Base-by-base conservation (phyloP, 2,113 vertebrate species). In the Odontesthes bonariensis region DNA sequence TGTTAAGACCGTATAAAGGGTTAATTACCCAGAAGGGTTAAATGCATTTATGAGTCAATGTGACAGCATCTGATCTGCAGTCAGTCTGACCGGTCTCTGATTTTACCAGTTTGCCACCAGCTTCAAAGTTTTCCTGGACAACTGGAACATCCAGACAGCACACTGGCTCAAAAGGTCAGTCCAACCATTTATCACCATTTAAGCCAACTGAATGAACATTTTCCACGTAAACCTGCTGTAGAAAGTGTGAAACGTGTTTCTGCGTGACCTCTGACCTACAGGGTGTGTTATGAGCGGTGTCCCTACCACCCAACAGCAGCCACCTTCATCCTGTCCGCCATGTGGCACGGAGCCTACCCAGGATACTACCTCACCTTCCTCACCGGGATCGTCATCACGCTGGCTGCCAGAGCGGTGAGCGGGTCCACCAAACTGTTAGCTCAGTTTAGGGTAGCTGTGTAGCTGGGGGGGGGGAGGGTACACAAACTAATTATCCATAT, bases 101-200 rank as follows among this genome's bases (percentile, higher is more conserved):
- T 54, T 82, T 56, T 94, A 92, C 44, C 94, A 98, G 97, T 94
- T 95, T 86, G 96, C 97, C 54, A 98, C 97, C 73, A 98, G 96
- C 91, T 98, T 98, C 93, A 98, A 98, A 91, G 95, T 98, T 92
- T 98, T 98, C 91, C 95, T 98, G 22, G 97, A 98, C 92, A 98
- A 98, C 74, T 98, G 97, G 97, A 98, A 98, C 91, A 97, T 98
- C 77, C 97, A 98, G 91, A 98, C 97, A 47, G 96, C 96, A 44
- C 95, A 96, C 64, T 98, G 97, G 97, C 96, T 98, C 53, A 98
- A 98, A 93, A 96, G 97, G 97, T 67, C 33, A 54, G 35, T 42
- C 51, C 19, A 33, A 54, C 14, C 1, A 44, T 44, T 44, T 44
- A 27, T 27, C 2, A 27, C 27, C 27, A 1, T 3, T 44, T 14